Evolutionary conservation across 35 echinoderm and acorn worm species (phyloP), one percentile per base, ranked within the genome.

Genomic region (Lytechinus pictus): DNA sequence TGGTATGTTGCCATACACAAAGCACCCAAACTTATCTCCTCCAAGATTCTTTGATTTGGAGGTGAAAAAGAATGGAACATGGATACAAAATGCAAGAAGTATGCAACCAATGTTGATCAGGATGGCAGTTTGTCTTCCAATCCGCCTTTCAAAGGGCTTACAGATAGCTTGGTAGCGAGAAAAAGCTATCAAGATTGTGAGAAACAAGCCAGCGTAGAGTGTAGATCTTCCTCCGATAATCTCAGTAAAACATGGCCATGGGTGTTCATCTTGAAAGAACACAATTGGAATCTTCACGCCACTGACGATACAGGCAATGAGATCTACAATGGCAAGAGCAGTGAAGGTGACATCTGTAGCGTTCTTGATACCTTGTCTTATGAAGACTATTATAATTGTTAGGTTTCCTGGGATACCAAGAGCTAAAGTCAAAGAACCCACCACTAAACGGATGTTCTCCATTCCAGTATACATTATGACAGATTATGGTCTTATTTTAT

Each of bases 401-500:
- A 93, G 55, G 55, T 93, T 93, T 53, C 92, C 92, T 57, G 54
- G 92, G n/a, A 93, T 93, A 27, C 92, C 92, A 24, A 93, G 21
- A 54, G 9, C 55, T 4, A 27, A 53, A 55, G 92, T 54, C 55
- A 93, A 57, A 57, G 54, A 55, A 54, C 92, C 92, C 27, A 93
- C 27, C 57, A 24, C 10, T 8, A 93, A 6, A 9, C 92, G 92
- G 11, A 90, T 90, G 7, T 51, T 90, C 24, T 44, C 88, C 28
- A 90, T 52, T 54, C 5, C 88, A 90, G 8, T 90, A 13, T 51
- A 90, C 28, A 90, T 52, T 54, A 33, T 90, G 88, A 90, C n/a
- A 90, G 19, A 79, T 79, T 16, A 24, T 79, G 6, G 66, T 24
- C 4, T 24, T 24, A 4, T 79, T 24, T 24, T 16, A 7, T 79